Percentiles rank a stretch among this genome's conserved stretches.
These are phyloP conservation scores for Thaumatotibia leucotreta DNA, from an alignment of 1,140 invertebrate species.

Conservation along the genomic window DNA sequence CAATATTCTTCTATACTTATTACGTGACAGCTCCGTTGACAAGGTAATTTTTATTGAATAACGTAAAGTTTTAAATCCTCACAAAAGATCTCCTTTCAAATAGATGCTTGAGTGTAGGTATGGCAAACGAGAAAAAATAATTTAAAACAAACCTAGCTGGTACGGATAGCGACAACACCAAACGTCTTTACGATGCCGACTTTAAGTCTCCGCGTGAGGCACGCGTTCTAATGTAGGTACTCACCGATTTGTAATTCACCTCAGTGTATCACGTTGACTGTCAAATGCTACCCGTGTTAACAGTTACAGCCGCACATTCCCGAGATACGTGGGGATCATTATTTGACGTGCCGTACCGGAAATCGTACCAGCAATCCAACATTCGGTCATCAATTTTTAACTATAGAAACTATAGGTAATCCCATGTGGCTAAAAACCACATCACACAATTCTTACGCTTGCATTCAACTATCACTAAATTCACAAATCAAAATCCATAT, in stretches of 20 bases:
- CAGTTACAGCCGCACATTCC: neutral
- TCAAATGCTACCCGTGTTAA: neutral
- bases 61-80: too few species aligned
- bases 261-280: neutral
- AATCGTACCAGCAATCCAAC: too few species aligned
- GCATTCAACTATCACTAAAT: too few species aligned
- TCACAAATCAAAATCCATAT: too few species aligned
- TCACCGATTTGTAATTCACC: neutral
- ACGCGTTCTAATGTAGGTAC: neutral
- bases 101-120: too few species aligned
- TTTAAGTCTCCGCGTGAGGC: neutral
- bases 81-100: too few species aligned
- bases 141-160: neutral
- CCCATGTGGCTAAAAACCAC: too few species aligned
- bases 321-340: neutral
- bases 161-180: neutral
- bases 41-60: constrained; percentile 81
- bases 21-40: constrained; percentile 84
- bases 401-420: too few species aligned
- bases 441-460: too few species aligned
- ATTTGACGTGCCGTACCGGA: neutral
- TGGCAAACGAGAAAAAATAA: neutral
- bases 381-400: too few species aligned
- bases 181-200: neutral
- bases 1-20: constrained; percentile 86